Percentiles rank a stretch among this genome's conserved stretches.
These are phyloP conservation scores for Drosophila mauritiana DNA, from an alignment of 1,140 invertebrate genomes.

Conservation along the genomic window DNA sequence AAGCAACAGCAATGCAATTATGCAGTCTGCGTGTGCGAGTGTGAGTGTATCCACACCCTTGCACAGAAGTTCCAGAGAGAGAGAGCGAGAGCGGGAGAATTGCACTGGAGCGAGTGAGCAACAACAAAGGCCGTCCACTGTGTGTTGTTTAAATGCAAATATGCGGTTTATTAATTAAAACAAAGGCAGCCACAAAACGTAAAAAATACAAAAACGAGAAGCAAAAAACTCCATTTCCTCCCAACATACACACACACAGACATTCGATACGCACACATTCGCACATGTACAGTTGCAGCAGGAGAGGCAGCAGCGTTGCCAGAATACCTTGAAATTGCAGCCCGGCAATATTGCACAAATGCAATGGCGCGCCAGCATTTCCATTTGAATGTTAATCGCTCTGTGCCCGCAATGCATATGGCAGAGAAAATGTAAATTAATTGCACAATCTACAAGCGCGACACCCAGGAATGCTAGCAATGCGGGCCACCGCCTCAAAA, in stretches of 20 bases:
- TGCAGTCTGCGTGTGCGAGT: slow-evolving; percentile 55
- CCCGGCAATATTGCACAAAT: slow-evolving; percentile 47
- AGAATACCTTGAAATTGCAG: slow-evolving; percentile 46
- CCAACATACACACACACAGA: slow-evolving; percentile 24
- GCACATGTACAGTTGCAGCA: slow-evolving; percentile 65
- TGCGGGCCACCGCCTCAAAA: slow-evolving; percentile 71
- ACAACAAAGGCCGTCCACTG: slow-evolving; percentile 65
- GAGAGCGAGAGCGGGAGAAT: slow-evolving; percentile 25
- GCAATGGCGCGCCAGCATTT: slow-evolving; percentile 63
- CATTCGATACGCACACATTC: slow-evolving; percentile 17
- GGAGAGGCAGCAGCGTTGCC: slow-evolving; percentile 55
- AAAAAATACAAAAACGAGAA: slow-evolving; percentile 31
- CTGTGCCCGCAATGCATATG: slow-evolving; percentile 58
- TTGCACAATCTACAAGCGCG: slow-evolving; percentile 69
- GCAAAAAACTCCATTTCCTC: slow-evolving; percentile 66
- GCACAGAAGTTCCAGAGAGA: slow-evolving; percentile 22
- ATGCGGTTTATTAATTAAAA: slow-evolving; percentile 83
- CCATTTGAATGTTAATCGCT: slow-evolving; percentile 57
- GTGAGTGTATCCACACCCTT: slow-evolving; percentile 73
- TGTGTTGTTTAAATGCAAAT: slow-evolving; percentile 76
- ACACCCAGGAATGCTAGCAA: slow-evolving; percentile 71
- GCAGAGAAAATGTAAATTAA: slow-evolving; percentile 70
- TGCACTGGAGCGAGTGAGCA: slow-evolving; percentile 66
- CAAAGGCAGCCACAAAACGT: slow-evolving; percentile 55
- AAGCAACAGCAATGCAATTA: slow-evolving; percentile 67